These are phyloP conservation scores for Astreopora myriophthalma DNA, from an alignment of 64 coral and sea anemone genomes.

Conservation along the genomic window DNA sequence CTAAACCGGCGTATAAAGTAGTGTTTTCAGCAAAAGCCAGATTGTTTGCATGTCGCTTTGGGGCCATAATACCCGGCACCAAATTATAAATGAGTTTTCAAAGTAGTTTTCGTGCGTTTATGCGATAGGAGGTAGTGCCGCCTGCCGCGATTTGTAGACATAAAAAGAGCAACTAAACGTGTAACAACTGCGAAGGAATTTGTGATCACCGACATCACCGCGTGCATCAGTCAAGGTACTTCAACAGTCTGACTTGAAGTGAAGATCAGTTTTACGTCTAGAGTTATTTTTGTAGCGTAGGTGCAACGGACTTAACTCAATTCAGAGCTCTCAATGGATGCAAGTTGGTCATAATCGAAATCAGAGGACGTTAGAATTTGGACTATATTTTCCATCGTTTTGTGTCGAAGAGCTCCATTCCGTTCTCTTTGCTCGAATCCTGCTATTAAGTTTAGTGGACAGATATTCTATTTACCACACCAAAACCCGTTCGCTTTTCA, in stretches of 20 bases:
- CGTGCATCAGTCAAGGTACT: not conserved
- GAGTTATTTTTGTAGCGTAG: no score
- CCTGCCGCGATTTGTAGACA: not conserved
- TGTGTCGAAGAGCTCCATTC: not conserved
- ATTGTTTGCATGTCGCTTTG: not conserved
- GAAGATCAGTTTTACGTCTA: not conserved
- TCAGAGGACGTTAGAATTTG: no score
- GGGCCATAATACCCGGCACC: not conserved
- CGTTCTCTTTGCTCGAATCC: not conserved
- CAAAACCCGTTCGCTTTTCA: not conserved
- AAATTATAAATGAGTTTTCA: not conserved
- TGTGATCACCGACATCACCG: not conserved
- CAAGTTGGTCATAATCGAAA: no score
- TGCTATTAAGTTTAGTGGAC: not conserved
- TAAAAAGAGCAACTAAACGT: not conserved
- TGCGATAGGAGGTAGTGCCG: not conserved
- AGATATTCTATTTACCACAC: not conserved
- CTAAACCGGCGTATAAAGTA: not conserved
- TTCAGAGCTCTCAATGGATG: no score
- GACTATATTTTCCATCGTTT: no score
- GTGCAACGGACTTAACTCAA: no score
- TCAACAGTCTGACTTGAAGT: not conserved
- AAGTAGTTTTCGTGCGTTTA: not conserved
- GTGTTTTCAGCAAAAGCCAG: not conserved
- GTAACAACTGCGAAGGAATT: not conserved